A percentile compares a stretch with the other conserved stretches of the same genome.
phyloP scores from a whole-genome alignment of 2,888 invertebrate genomes.

The Meloe dianella region DNA sequence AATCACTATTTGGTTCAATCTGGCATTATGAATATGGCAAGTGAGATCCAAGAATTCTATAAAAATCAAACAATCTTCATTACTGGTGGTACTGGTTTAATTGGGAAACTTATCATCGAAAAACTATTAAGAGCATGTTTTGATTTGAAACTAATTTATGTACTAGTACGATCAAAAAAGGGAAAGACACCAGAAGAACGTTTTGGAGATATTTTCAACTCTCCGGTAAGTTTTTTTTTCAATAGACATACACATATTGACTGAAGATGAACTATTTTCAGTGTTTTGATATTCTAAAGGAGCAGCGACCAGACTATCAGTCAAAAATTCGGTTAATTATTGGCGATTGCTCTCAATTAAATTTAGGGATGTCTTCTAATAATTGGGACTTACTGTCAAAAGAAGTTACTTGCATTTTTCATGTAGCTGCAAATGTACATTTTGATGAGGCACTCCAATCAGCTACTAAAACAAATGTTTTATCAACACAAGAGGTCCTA shows the following conservation, averaged over 20 bases:
- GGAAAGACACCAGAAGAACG: background rate
- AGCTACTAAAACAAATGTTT: background rate
- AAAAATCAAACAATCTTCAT: conserved; percentile 5
- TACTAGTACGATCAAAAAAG: background rate
- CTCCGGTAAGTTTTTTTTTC: background rate
- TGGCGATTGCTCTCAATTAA: background rate
- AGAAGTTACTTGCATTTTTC: background rate
- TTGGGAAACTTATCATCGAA: conserved; percentile 2
- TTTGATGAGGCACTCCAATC: background rate
- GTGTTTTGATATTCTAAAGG: background rate
- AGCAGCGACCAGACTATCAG: background rate
- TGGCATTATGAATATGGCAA: background rate
- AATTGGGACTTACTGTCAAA: background rate
- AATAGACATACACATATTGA: background rate
- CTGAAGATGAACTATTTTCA: background rate
- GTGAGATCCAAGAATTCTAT: background rate
- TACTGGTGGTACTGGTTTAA: background rate
- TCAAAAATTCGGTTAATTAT: background rate
- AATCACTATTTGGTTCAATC: background rate
- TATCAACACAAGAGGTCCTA: background rate
- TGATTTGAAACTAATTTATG: background rate
- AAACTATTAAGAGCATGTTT: background rate
- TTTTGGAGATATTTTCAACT: background rate
- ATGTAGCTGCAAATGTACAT: background rate
- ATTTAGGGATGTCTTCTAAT: background rate